phyloP scores from a whole-genome alignment of 2,113 vertebrate species.

The Ctenodactylus gundi region DNA sequence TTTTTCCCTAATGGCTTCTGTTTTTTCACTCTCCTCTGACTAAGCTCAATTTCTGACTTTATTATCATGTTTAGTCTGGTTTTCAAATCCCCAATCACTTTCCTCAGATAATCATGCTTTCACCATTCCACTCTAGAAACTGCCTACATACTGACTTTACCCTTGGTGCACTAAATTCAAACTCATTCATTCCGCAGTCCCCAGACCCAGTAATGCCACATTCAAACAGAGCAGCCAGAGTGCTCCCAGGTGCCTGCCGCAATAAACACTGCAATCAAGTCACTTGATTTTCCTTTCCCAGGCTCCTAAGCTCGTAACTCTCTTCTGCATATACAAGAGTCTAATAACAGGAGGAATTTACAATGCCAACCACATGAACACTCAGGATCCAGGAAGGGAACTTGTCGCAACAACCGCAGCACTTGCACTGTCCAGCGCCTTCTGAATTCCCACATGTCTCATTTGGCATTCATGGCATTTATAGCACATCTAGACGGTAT shows the following conservation, averaged over 20 bases:
- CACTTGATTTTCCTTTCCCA: constrained; percentile 64
- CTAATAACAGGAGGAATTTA: constrained; percentile 50
- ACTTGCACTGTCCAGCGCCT: not conserved
- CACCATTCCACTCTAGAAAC: constrained; percentile 31
- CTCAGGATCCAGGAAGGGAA: not conserved
- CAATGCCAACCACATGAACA: not conserved
- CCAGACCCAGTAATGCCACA: constrained; percentile 53
- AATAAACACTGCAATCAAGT: constrained; percentile 63
- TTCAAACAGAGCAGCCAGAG: constrained; percentile 32
- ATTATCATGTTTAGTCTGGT: constrained; percentile 53
- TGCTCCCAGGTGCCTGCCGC: constrained; percentile 60
- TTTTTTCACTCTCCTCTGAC: constrained; percentile 17
- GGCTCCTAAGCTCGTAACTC: constrained; percentile 58
- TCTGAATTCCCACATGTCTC: not conserved
- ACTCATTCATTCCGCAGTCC: constrained; percentile 29
- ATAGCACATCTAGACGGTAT: not conserved
- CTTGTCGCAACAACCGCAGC: not conserved
- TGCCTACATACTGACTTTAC: constrained; percentile 40
- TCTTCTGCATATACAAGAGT: constrained; percentile 48
- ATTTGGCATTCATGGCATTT: not conserved
- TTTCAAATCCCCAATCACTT: constrained; percentile 57
- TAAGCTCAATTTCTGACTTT: constrained; percentile 47
- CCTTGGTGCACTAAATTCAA: constrained; percentile 50
- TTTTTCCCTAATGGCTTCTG: constrained; percentile 27
- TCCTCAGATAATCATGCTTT: constrained; percentile 51